Base-by-base conservation (phyloP, 1,140 invertebrate species). In the Macrobrachium nipponense region DNA sequence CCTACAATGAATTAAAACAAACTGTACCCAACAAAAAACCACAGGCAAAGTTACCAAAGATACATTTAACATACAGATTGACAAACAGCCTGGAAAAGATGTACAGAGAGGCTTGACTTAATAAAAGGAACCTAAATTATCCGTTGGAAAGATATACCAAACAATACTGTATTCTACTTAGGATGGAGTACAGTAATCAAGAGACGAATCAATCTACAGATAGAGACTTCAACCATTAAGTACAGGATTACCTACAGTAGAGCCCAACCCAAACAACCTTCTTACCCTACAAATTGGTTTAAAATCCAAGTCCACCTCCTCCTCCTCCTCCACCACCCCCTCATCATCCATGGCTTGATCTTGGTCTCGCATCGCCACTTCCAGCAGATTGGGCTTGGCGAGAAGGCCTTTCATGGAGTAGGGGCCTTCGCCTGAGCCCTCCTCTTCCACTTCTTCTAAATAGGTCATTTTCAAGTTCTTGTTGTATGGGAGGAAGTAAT, bases 271-370 rank as follows among this genome's bases (percentile, higher is more conserved):
- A 17, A 58, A 23, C 72, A 60, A 61, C 72, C 82, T 66, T 60
- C 82, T 85, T 85, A 85, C 82, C 82, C 82, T 85, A 85, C 82
- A 85, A 18, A 85, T 85, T 60, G 82, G 76, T 17, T 78, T 51
- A 85, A 77, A 85, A 43, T 85, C 82, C 82, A 58, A 64, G 44
- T 85, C 80, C 64, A 72, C 80, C 64, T 81, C 82, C 62, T 85
- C 64, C 62, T 85, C 64, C 75, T 85, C 82, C 68, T 78, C 64
- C 76, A 77, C 51, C 51, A 51, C 7, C 51, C 51, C 51, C 12
- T 51, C 51, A 51, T 51, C 51, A 51, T 51, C 51, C 51, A 51
- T 8, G 12, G 51, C 51, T 51, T 51, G 36, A 17, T 78, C 61
- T 66, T 85, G 82, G 51, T 85, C 82, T 59, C 78, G 75, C 51